Percentiles rank a stretch among this genome's conserved stretches.
These are phyloP conservation scores for Tetramorium bicarinatum DNA, from an alignment of 2,888 invertebrate species.

Conservation along the genomic window DNA sequence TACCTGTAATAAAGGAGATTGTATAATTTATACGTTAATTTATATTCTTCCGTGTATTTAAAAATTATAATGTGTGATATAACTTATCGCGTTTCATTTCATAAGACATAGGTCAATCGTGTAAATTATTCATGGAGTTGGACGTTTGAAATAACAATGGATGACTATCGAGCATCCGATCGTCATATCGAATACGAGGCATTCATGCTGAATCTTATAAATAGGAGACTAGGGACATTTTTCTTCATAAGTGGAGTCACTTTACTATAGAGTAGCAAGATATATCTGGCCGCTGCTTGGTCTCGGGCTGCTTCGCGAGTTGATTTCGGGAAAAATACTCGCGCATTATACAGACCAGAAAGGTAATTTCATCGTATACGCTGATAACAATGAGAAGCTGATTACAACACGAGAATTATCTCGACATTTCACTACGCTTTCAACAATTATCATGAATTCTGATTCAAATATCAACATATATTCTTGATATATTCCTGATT, in stretches of 20 bases:
- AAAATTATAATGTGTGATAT: slow-evolving; percentile 19
- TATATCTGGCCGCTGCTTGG: not conserved
- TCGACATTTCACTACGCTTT: not conserved
- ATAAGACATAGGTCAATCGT: slow-evolving; percentile 53
- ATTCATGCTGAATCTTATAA: slow-evolving; percentile 7
- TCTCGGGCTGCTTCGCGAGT: not conserved
- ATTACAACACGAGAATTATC: not conserved
- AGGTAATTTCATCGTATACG: slow-evolving; percentile 13
- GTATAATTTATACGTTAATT: not conserved
- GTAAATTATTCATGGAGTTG: slow-evolving; percentile 60
- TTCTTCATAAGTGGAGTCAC: not conserved
- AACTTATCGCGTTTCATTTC: slow-evolving; percentile 25
- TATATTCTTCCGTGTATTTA: not conserved
- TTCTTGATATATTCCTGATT: not conserved
- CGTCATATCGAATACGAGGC: not conserved
- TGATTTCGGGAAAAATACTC: not conserved
- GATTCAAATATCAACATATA: slow-evolving; percentile 13
- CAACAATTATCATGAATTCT: slow-evolving; percentile 11
- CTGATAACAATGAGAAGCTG: not conserved
- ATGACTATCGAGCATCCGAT: not conserved
- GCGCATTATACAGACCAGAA: not conserved
- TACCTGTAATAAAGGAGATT: not conserved
- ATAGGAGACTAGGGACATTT: not conserved
- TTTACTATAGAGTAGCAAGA: not conserved
- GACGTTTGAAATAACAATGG: slow-evolving; percentile 6